Base-by-base conservation (phyloP, 2,888 invertebrate species). In the Sclerodermus sp. region DNA sequence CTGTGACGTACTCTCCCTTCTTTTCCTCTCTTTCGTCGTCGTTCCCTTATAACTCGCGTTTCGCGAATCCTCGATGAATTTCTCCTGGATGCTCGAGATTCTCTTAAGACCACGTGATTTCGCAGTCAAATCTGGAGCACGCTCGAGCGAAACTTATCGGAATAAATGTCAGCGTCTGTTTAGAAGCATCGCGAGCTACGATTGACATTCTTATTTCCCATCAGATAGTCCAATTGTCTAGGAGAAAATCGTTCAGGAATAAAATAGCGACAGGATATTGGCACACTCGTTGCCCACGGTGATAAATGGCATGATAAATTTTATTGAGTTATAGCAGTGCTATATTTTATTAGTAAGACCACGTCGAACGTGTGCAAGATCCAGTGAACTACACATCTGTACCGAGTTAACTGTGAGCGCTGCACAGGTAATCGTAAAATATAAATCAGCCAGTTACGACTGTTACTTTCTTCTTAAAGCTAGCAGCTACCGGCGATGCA, bases 1-100 rank as follows among this genome's bases (percentile, higher is more conserved):
- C 60, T 64, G 60, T 64, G 55, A 64, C 63, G 64, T 38, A 34
- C 42, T 45, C 40, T 46, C 47, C 51, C 53, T 43, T 38, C 41
- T 39, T 36, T 29, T 42, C 46, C 38, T 42, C 42, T 49, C 50
- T 53, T 47, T 53, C 55, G 45, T 4, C 23, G 23, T 8, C 23
- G 54, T 53, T n/a, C n/a, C n/a, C n/a, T n/a, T n/a, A 30, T 30
- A 6, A 30, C 10, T 30, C 6, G 30, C 6, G 30, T 6, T 10
- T 34, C 4, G 34, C 12, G 12, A 34, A 12, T 12, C 34, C 4
- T 12, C 34, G 34, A 6, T 30, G 30, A 30, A 37, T n/a, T n/a
- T n/a, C n/a, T n/a, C n/a, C n/a, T n/a, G n/a, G n/a, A n/a, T n/a
- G n/a, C n/a, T n/a, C 23, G 23, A 23, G 8, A 23, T 23, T 23